Evolutionary conservation across 2,113 vertebrate genomes (phyloP), one percentile per base, ranked within the genome.

Genomic region (Sterrhoptilus dennistouni): DNA sequence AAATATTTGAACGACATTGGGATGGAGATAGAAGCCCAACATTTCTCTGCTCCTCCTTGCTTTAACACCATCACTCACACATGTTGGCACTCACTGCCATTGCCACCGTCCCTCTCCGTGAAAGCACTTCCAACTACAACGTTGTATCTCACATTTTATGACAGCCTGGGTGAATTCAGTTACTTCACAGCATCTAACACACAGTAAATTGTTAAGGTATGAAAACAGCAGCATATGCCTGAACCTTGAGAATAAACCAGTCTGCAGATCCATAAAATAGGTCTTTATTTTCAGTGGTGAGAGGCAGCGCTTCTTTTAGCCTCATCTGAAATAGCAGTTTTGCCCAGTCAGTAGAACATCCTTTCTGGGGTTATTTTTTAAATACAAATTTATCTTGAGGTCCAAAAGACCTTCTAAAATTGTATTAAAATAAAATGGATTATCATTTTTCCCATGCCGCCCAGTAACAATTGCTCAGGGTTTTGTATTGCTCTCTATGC

Each of bases 171-270:
- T 18, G 66, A 95, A 72, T 57, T 87, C 70, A 24, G 33, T 53
- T 69, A 40, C 31, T 50, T 72, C 47, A 52, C 5, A 4, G 71
- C 54, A 89, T 31, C 18, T 86, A 86, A 74, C 59, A 65, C 42
- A 44, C 28, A 85, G 33, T 49, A 89, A 84, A 70, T 77, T 72
- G 53, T 40, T 86, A 88, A 83, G 59, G 35, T 68, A 90, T 38
- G 59, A 90, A 89, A 93, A 74, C 83, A 92, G 83, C 54, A 94
- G 60, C 77, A 45, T 50, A 92, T 61, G 83, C 68, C 56, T 47
- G 21, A 76, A 70, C 59, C 12, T 78, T 27, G 45, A 75, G 33
- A 81, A 91, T 47, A 65, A 91, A 15, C 5, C 47, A 65, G 12
- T 57, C 64, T 65, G 83, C 61, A 84, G 57, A 91, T 50, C 31